phyloP scores from a whole-genome alignment of 2,797 vertebrate species.

The Eulemur rubriventer region DNA sequence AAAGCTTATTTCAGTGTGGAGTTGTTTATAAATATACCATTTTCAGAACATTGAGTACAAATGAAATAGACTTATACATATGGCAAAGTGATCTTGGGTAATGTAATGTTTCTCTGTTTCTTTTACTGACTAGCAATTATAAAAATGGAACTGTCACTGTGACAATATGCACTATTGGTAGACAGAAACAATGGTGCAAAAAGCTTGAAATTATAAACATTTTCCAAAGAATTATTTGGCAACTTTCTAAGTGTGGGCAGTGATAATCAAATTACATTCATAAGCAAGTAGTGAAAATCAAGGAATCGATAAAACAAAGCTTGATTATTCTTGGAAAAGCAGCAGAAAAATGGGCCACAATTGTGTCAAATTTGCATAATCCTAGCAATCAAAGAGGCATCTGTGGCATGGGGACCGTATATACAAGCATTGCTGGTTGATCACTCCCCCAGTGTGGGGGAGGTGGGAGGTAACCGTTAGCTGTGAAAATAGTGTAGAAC shows the following conservation, averaged over 20 bases:
- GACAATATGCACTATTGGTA: neutral
- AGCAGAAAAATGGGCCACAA: neutral
- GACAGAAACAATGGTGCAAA: neutral
- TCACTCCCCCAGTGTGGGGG: rapidly evolving
- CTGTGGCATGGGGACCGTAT: neutral
- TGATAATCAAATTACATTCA: neutral
- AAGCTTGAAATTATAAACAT: neutral
- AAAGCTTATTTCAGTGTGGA: conserved; percentile 14
- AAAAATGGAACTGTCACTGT: neutral
- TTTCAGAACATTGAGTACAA: conserved; percentile 31
- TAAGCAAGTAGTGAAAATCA: neutral
- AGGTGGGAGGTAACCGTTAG: rapidly evolving
- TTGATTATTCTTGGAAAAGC: neutral
- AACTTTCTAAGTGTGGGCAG: neutral
- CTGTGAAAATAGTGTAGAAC: neutral
- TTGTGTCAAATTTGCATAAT: conserved; percentile 12
- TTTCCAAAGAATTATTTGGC: conserved; percentile 11
- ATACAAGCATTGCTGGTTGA: neutral
- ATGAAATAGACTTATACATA: conserved; percentile 27
- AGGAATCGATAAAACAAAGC: neutral
- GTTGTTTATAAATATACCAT: conserved; percentile 8
- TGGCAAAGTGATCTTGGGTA: neutral
- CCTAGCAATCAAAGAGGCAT: neutral
- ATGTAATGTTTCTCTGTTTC: neutral
- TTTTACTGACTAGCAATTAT: conserved; percentile 38